These are phyloP conservation scores for Macrosteles quadrilineatus DNA, from an alignment of 1,140 invertebrate genomes.

Conservation along the genomic window DNA sequence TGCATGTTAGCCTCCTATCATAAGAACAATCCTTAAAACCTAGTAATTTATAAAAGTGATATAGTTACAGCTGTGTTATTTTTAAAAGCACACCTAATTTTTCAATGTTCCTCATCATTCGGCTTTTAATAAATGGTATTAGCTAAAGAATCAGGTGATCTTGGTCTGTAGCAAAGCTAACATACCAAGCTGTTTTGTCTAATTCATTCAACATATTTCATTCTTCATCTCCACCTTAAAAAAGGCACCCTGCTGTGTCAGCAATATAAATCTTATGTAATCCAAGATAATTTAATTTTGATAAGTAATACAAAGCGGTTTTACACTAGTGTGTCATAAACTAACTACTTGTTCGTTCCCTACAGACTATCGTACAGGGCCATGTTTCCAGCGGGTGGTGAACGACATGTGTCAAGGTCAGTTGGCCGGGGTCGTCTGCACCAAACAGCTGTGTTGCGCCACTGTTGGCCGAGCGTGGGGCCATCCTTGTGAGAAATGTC, in stretches of 20 bases:
- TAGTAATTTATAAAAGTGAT: too few relatives aligned
- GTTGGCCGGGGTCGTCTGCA: conserved; percentile 84
- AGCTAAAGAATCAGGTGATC: conserved; percentile 1
- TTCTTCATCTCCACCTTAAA: background rate
- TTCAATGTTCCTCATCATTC: too few relatives aligned
- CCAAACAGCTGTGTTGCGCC: conserved; percentile 85
- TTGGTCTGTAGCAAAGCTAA: conserved; percentile 24
- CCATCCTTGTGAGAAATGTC: conserved; percentile 86
- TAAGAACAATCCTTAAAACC: too few relatives aligned
- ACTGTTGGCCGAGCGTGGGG: conserved; percentile 92
- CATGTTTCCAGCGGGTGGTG: conserved; percentile 80
- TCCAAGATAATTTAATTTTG: too few relatives aligned
- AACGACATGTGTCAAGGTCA: conserved; percentile 83
- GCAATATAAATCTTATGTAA: too few relatives aligned
- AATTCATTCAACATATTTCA: background rate
- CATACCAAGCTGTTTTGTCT: background rate
- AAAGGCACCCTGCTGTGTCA: too few relatives aligned
- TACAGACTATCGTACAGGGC: conserved; percentile 81
- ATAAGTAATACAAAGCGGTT: too few relatives aligned
- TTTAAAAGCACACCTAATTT: too few relatives aligned
- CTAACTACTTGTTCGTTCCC: too few relatives aligned
- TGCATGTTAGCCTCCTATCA: too few relatives aligned
- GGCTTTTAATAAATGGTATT: background rate
- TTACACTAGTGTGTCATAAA: too few relatives aligned
- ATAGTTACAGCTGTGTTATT: too few relatives aligned